phyloP scores from a whole-genome alignment of 2,797 vertebrate species.

The Staurois parvus region DNA sequence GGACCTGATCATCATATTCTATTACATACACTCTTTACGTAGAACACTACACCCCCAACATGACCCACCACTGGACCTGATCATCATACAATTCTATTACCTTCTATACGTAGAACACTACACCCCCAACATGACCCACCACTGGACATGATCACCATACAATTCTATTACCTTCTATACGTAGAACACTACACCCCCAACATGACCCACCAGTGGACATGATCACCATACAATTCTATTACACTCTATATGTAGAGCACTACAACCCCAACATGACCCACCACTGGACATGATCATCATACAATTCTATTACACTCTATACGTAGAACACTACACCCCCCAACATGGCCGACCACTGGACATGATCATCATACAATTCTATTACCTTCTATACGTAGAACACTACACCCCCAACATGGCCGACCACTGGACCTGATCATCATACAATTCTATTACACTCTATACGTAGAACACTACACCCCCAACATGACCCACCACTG shows the following conservation, averaged over 20 bases:
- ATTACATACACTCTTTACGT: no score
- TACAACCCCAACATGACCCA: not conserved
- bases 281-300: not conserved
- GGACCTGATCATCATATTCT: no score
- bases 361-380: not conserved
- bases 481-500: not conserved
- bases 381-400: not conserved
- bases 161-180: not conserved
- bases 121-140: slow-evolving; percentile 7
- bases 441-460: not conserved
- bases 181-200: not conserved
- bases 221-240: not conserved
- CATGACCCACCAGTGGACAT: not conserved
- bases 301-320: not conserved
- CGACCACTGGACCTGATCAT: not conserved
- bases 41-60: no score
- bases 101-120: not conserved
- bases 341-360: not conserved
- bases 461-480: not conserved
- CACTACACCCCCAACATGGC: not conserved
- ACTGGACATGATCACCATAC: not conserved
- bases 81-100: not conserved
- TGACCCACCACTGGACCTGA: no score
- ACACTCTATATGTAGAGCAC: not conserved
- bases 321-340: not conserved